These are phyloP conservation scores for Globodera ellingtonae DNA, from an alignment of 1,140 invertebrate species.

Conservation along the genomic window DNA sequence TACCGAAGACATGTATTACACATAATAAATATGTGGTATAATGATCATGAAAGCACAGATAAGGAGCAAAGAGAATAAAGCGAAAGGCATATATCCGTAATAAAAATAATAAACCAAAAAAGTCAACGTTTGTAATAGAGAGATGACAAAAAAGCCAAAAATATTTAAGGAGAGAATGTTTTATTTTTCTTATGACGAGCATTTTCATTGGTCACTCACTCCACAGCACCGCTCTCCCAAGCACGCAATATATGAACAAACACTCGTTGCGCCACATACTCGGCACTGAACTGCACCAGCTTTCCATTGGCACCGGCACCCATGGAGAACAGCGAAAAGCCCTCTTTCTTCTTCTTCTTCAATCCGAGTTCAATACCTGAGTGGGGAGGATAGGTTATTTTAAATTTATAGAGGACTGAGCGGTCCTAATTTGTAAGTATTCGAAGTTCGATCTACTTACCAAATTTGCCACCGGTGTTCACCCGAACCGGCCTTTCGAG, in stretches of 20 bases:
- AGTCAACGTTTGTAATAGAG: too few species aligned
- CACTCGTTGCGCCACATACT: neutral
- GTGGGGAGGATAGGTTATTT: neutral
- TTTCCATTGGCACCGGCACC: slow-evolving; percentile 14
- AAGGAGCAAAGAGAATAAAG: too few species aligned
- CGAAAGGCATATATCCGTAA: too few species aligned
- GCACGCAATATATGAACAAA: slow-evolving; percentile 5
- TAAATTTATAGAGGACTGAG: too few species aligned
- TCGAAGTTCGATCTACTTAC: neutral
- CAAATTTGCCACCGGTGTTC: slow-evolving; percentile 1
- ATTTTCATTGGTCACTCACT: neutral
- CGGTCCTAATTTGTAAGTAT: neutral
- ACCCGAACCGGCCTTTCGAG: slow-evolving; percentile 28
- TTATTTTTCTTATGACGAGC: too few species aligned
- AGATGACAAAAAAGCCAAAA: too few species aligned
- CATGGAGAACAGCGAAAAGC: slow-evolving; percentile 12
- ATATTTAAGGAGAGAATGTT: too few species aligned
- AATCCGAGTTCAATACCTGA: slow-evolving; percentile 24
- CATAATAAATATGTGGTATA: too few species aligned
- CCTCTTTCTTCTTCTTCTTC: slow-evolving; percentile 17
- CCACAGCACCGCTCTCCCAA: slow-evolving; percentile 5
- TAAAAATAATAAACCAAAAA: too few species aligned
- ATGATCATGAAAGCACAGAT: too few species aligned
- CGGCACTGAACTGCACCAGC: slow-evolving; percentile 8
- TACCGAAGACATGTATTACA: too few species aligned